phyloP scores from a whole-genome alignment of 2,113 vertebrate genomes.

The Xerus inauris region DNA sequence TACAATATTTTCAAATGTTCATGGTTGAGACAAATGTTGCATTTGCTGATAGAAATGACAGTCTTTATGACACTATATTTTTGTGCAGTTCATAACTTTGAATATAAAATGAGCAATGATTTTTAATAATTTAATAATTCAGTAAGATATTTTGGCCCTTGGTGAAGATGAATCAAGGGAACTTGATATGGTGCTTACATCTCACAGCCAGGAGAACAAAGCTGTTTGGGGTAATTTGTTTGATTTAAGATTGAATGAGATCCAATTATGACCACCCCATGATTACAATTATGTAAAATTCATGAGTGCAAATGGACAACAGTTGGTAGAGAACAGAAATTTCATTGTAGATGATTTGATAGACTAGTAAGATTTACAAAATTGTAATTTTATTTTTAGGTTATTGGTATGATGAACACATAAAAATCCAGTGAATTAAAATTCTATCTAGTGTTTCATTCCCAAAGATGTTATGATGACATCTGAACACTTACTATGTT shows the following conservation, averaged over 20 bases:
- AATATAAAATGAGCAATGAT: neutral
- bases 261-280: neutral
- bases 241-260: conserved; percentile 51
- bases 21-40: neutral
- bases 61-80: neutral
- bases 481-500: neutral
- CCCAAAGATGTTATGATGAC: neutral
- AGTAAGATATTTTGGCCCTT: conserved; percentile 39
- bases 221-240: neutral
- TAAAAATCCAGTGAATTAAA: conserved; percentile 26
- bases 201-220: neutral
- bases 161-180: conserved; percentile 26
- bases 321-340: neutral
- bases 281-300: conserved; percentile 55
- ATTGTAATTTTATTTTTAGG: conserved; percentile 23
- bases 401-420: neutral
- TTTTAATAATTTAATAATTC: conserved; percentile 55
- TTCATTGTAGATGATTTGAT: neutral
- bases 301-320: conserved; percentile 29
- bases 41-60: neutral
- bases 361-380: neutral
- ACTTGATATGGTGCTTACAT: neutral
- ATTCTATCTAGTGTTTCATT: neutral
- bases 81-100: neutral
- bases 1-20: conserved; percentile 15